Percentiles rank a stretch among this genome's conserved stretches.
These are phyloP conservation scores for Spatulosminthurus flaviceps DNA, from an alignment of 2,888 invertebrate species.

Conservation along the genomic window DNA sequence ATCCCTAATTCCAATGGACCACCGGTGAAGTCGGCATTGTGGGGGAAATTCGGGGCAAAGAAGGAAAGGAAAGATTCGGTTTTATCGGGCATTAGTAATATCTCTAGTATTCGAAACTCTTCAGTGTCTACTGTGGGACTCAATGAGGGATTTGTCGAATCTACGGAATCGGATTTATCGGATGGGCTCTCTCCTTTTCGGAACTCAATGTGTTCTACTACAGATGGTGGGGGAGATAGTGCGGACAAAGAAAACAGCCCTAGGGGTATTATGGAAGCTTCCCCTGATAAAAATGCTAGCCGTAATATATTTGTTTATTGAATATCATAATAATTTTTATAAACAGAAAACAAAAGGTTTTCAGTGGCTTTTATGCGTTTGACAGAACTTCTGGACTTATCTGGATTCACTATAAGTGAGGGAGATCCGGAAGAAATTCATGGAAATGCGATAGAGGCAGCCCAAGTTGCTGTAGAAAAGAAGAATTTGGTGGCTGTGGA, in stretches of 20 bases:
- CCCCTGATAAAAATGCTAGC: not conserved
- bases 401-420: constrained; percentile 34
- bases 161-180: not conserved
- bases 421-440: constrained; percentile 31
- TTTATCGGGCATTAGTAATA: not conserved
- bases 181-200: not conserved
- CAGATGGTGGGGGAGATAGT: not conserved
- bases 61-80: not conserved
- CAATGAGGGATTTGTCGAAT: not conserved
- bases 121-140: not conserved
- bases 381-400: not conserved
- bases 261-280: not conserved
- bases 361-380: not conserved
- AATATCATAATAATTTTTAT: too few species aligned
- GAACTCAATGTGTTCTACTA: too few species aligned
- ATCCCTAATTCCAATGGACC: not conserved
- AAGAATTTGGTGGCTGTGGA: too few species aligned
- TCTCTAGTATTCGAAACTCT: not conserved
- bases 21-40: not conserved
- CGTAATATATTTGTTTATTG: not conserved
- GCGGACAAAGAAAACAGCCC: not conserved
- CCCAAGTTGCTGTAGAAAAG: constrained; percentile 4
- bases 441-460: constrained; percentile 10
- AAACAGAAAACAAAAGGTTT: too few species aligned
- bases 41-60: not conserved